Conservation (phyloP, 2,888 invertebrate genomes). For the Scaptodrosophila latifasciaeformis region DNA sequence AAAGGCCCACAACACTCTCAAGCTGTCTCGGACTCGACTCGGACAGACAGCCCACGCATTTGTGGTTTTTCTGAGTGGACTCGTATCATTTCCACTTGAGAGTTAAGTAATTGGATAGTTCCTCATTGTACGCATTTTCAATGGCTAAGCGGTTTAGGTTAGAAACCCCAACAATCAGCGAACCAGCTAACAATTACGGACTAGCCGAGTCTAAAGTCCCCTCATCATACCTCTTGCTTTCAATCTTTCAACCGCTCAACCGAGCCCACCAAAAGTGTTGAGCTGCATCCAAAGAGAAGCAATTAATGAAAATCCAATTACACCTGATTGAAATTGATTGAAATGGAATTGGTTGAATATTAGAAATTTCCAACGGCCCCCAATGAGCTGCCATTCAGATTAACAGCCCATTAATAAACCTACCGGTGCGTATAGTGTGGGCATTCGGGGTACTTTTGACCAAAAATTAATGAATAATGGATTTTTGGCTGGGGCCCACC, state of each 20-base stretch:
- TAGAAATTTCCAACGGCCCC: not conserved
- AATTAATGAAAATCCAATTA: conserved; percentile 21
- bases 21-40: too few relatives aligned
- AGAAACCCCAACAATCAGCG: too few relatives aligned
- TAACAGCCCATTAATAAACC: conserved; percentile 19
- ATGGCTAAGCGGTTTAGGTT: not conserved
- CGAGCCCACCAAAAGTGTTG: too few relatives aligned
- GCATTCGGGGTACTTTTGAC: not conserved
- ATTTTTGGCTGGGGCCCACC: not conserved
- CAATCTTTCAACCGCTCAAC: too few relatives aligned
- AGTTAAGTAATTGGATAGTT: not conserved
- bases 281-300: too few relatives aligned
- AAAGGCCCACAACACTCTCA: too few relatives aligned
- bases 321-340: conserved; percentile 23
- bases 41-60: too few relatives aligned
- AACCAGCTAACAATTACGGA: not conserved
- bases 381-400: conserved; percentile 1
- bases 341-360: not conserved
- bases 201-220: not conserved
- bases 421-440: conserved; percentile 42
- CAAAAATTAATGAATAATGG: conserved; percentile 51
- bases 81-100: not conserved
- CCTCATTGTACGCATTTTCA: not conserved
- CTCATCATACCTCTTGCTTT: not conserved
- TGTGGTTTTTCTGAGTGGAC: not conserved